A percentile compares a stretch with the other conserved stretches of the same genome.
Evolutionary conservation across 64 coral and sea anemone genomes (phyloP).

Genomic region (Pocillopora verrucosa): DNA sequence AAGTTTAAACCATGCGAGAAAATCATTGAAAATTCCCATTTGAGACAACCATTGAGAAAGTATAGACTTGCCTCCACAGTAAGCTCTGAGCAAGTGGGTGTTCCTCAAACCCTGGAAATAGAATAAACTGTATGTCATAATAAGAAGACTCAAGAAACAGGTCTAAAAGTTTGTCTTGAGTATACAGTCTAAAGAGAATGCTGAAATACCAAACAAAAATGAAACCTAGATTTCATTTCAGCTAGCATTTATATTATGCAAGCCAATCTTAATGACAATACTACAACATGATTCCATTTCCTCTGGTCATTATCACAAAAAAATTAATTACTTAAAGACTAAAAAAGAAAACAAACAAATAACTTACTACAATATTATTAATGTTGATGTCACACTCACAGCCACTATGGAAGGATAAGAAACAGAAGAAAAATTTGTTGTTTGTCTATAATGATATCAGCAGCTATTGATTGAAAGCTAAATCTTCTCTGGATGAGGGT

Average conservation of each 20-base stretch:
- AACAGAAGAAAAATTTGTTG: too few species aligned
- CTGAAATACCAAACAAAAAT: too few species aligned
- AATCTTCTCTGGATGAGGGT: too few species aligned
- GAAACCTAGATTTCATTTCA: too few species aligned
- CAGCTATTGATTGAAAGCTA: background rate
- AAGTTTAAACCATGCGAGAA: background rate
- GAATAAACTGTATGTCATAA: background rate
- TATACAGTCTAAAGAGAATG: too few species aligned
- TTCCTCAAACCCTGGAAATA: constrained; percentile 85
- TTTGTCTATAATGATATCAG: background rate
- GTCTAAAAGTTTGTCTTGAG: too few species aligned
- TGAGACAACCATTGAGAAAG: background rate
- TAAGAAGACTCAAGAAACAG: background rate
- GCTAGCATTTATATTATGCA: too few species aligned
- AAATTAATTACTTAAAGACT: too few species aligned
- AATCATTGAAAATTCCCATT: background rate
- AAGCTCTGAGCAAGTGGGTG: constrained; percentile 78
- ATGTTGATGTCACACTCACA: constrained; percentile 91
- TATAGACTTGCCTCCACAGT: constrained; percentile 68
- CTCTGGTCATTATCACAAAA: too few species aligned
- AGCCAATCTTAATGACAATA: too few species aligned
- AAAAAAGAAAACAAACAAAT: background rate
- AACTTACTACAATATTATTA: constrained; percentile 87
- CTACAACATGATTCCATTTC: too few species aligned
- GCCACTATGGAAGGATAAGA: constrained; percentile 37